Evolutionary conservation across 2,113 vertebrate genomes (phyloP), one percentile per base, ranked within the genome.

Genomic region (Motacilla tschutschensis): DNA sequence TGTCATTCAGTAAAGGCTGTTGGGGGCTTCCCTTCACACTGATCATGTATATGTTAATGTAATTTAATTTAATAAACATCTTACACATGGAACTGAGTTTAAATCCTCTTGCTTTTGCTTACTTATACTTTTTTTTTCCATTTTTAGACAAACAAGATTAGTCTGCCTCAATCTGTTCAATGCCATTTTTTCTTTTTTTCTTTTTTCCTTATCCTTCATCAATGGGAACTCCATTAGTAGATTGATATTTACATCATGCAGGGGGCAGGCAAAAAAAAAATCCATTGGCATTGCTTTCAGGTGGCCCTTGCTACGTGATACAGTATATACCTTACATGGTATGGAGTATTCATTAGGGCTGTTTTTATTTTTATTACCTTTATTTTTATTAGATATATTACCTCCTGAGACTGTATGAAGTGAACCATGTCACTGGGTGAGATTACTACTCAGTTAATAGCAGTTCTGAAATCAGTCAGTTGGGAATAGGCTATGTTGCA

Each of bases 281-380:
- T 9, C 35, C 46, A 46, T 44, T 82, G 69, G 35, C 48, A 54
- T 44, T 53, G 24, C 72, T 75, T 85, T 92, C 83, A 84, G 66
- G 35, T 83, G 41, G 41, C n/a, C 44, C 38, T 13, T 19, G 19
- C 54, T 85, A n/a, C 22, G 53, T 54, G 81, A 82, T 82, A 73
- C 51, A 65, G 16, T 29, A 11, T 44, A 44, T 76, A 76, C 70
- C 51, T 81, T 85, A 82, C 44, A 66, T 17, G 29, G 63, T 83
- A 78, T 73, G 46, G 74, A 73, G 44, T 50, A 79, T 94, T 88
- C 85, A 81, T 91, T 90, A 44, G 46, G 78, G 78, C 31, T 87
- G 83, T 76, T 95, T 95, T 95, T 95, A 86, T 83, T 90, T 93
- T 91, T 90, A 93, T 93, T 93, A 77, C 83, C 93, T 94, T 95